Percentiles rank a stretch among this genome's conserved stretches.
These are phyloP conservation scores for Platysternon megacephalum DNA, from an alignment of 2,113 vertebrate genomes.

Conservation along the genomic window DNA sequence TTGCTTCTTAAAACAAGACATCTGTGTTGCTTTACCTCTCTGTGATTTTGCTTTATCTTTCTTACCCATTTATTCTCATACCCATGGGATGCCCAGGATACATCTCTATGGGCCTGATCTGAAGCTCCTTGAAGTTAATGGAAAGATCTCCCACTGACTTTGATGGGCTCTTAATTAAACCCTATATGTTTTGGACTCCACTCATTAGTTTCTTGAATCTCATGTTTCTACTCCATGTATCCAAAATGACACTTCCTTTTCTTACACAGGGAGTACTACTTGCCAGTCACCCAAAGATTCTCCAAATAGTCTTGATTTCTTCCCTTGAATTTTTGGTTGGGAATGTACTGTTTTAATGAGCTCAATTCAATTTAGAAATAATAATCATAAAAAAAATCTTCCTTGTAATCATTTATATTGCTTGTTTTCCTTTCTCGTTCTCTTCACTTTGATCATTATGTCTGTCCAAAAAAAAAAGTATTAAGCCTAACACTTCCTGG, in stretches of 20 bases:
- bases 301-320: not conserved
- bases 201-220: accelerated
- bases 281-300: not conserved
- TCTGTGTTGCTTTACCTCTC: not conserved
- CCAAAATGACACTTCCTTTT: not conserved
- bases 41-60: not conserved
- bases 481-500: not conserved
- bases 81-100: not conserved
- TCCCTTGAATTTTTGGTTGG: not conserved
- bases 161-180: accelerated
- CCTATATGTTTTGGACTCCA: not conserved
- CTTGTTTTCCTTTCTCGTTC: accelerated
- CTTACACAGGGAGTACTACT: not conserved
- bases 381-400: not conserved
- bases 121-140: not conserved
- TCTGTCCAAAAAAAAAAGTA: not conserved
- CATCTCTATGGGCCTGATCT: not conserved
- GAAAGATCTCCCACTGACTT: not conserved
- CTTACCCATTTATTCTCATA: not conserved
- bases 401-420: not conserved
- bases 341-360: accelerated
- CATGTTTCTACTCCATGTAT: not conserved
- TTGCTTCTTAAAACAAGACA: not conserved
- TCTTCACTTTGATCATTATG: not conserved
- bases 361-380: not conserved